Conservation (phyloP, 2,888 invertebrate species). For the Iphiclides podalirius region DNA sequence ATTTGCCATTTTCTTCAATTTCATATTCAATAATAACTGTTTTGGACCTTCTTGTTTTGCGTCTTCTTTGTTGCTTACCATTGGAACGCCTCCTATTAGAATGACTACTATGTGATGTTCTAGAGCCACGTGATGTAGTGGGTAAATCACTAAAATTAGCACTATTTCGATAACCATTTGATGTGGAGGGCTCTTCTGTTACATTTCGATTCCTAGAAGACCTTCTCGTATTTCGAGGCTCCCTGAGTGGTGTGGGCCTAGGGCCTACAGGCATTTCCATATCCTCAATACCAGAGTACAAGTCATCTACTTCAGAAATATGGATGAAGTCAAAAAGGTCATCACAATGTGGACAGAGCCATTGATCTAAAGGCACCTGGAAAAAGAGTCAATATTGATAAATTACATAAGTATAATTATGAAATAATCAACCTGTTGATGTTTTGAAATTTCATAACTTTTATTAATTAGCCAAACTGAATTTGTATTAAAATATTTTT, state of each 20-base stretch:
- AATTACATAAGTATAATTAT: too few species aligned
- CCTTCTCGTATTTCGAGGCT: slow-evolving; percentile 33
- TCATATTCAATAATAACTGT: slow-evolving; percentile 85
- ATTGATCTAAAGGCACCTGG: slow-evolving; percentile 88
- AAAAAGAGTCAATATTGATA: slow-evolving; percentile 21
- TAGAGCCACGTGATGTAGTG: slow-evolving; percentile 34
- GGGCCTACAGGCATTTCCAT: slow-evolving; percentile 43
- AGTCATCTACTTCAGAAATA: slow-evolving; percentile 58
- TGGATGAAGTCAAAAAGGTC: slow-evolving; percentile 46
- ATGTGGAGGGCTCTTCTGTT: slow-evolving; percentile 48
- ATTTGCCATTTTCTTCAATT: slow-evolving; percentile 81
- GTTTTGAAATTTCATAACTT: too few species aligned
- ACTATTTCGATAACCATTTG: slow-evolving; percentile 36
- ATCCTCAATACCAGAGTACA: slow-evolving; percentile 62
- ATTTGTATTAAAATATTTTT: too few species aligned
- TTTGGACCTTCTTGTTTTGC: slow-evolving; percentile 65
- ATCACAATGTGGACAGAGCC: slow-evolving; percentile 90
- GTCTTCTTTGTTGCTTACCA: slow-evolving; percentile 45
- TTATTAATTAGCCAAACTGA: too few species aligned
- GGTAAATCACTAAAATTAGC: slow-evolving; percentile 33
- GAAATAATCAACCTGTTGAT: too few species aligned
- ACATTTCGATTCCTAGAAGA: slow-evolving; percentile 33
- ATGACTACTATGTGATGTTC: slow-evolving; percentile 29
- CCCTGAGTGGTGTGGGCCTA: slow-evolving; percentile 37
- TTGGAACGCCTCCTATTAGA: slow-evolving; percentile 34